Evolutionary conservation across 2,113 vertebrate genomes (phyloP), one percentile per base, ranked within the genome.

Genomic region (Dromiciops gliroides): DNA sequence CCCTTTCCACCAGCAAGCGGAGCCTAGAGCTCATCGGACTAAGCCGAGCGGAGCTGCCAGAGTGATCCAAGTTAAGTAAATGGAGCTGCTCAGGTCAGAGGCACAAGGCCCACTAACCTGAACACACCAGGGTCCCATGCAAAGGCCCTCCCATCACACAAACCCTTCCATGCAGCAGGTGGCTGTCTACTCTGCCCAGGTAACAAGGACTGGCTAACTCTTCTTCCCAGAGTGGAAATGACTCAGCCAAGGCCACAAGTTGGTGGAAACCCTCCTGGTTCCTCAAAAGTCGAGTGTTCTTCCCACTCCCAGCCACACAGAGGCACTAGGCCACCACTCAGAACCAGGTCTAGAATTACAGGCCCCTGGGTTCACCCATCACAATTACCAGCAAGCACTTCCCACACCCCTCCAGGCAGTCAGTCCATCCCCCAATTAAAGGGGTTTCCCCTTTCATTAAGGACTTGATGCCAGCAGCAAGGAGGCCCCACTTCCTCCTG

Each of bases 1-100:
- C 98, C 98, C 99, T 99, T 99, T 99, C 99, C 99, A 99, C 99
- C 97, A 97, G 99, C 99, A 99, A 99, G 99, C 98, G 99, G 99
- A 99, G 99, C 99, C 99, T 97, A 98, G 98, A 99, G 99, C 99
- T 99, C 99, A 99, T 99, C 99, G 98, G 99, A 98, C 99, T 97
- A 0, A n/a, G 99, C 99, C 98, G 99, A 99, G 99, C 97, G 99
- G 99, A 99, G 99, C 99, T 99, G 98, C 98, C 99, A 90, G 97
- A 96, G 96, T 31, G 52, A 94, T 97, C 97, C 97, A 97, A 95
- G 95, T 8, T n/a, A 22, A n/a, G n/a, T 67, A 22, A 22, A 19
- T 4, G 56, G 26, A 60, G 56, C 28, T 12, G 28, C 4, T 90
- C 94, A 94, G 89, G 91, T 94, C 96, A 96, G 90, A 97, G 95